These are phyloP conservation scores for Apis dorsata DNA, from an alignment of 1,140 invertebrate species.

Conservation along the genomic window DNA sequence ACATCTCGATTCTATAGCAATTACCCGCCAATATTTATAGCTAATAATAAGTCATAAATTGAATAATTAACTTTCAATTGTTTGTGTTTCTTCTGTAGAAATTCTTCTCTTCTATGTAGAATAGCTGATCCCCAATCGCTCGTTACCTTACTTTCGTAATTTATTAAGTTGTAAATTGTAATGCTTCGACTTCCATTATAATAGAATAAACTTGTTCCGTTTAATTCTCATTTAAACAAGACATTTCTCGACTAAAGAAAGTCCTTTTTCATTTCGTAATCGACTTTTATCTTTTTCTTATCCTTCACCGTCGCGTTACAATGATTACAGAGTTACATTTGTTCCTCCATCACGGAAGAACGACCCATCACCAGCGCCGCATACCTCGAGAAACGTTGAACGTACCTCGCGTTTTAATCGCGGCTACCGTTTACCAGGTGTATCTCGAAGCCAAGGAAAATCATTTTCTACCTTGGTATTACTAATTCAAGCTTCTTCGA, in stretches of 20 bases:
- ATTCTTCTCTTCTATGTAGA: neutral
- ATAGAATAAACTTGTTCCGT: neutral
- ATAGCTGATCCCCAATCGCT: neutral
- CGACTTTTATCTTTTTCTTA: neutral
- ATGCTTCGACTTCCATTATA: neutral
- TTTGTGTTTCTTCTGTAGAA: neutral
- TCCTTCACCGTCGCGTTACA: neutral
- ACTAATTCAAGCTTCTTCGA: neutral
- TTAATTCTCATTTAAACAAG: neutral
- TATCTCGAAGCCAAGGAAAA: neutral
- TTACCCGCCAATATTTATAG: neutral
- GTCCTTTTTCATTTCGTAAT: neutral
- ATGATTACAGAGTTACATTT: neutral
- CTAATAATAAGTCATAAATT: neutral
- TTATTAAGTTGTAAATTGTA: slow-evolving; percentile 35
- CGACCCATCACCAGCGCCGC: neutral
- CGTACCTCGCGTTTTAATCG: neutral
- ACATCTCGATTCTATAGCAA: too few relatives aligned
- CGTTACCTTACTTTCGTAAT: neutral
- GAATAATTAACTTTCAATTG: neutral
- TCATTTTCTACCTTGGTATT: neutral
- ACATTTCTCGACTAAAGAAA: neutral
- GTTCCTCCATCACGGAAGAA: neutral
- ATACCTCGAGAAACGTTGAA: neutral
- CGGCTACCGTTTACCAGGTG: neutral